Base-by-base conservation (phyloP, 1,140 invertebrate genomes). In the Bombyx mandarina region DNA sequence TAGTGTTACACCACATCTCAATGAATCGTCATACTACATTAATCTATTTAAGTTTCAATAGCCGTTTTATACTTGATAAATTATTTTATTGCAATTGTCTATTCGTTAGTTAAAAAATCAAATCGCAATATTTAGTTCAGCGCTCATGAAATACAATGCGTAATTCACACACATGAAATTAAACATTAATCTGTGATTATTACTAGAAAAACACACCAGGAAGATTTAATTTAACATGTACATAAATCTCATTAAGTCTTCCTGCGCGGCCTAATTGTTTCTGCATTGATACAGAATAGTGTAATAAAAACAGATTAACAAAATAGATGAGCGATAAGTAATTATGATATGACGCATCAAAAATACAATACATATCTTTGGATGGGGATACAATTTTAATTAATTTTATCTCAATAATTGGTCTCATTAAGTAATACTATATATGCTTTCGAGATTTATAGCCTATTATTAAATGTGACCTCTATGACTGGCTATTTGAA, bases 171-270 rank as follows among this genome's bases (percentile, higher is more conserved):
- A 47, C n/a, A n/a, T 49, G 9, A 49, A 49, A 49, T 49, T 12
- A n/a, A 0, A 0, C n/a, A 49, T 49, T 12, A n/a, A 0, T 4
- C n/a, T 10, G n/a, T 49, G 8, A 49, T 44, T 44, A 12, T 12
- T 9, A 44, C n/a, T 6, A 43, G 1, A 22, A 35, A 7, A 52
- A 52, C 9, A 9, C 51, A 10, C 3, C 42, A 9, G 35, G 26
- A 42, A 42, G 8, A 12, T 8, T n/a, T 50, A 8, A 10, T 50
- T 50, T 12, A 10, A 8, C 2, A n/a, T 50, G 18, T 22, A 54
- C 26, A 54, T 45, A 54, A 45, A 54, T 54, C 53, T 45, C 22
- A 44, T 54, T 22, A 54, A n/a, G 44, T 46, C 53, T 54, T 52
- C 51, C 35, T 54, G 44, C 50, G 26, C 18, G 18, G 26, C 22